A percentile compares a stretch with the other conserved stretches of the same genome.
These are phyloP conservation scores for Sinocyclocheilus grahami DNA, from an alignment of 2,113 vertebrate genomes.

Conservation along the genomic window DNA sequence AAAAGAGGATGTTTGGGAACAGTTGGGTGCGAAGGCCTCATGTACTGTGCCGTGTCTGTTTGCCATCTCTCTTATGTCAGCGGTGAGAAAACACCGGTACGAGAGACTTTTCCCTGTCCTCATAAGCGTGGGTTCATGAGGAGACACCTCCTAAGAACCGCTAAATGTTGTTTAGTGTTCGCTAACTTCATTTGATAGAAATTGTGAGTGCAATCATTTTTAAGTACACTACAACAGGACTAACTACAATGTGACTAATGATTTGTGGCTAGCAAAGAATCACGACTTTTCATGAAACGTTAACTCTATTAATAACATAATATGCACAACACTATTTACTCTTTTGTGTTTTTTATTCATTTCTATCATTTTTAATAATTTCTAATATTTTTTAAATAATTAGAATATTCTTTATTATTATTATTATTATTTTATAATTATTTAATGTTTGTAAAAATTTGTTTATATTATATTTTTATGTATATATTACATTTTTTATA, in stretches of 20 bases:
- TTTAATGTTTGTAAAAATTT: too few species aligned
- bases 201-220: background rate
- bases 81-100: background rate
- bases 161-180: background rate
- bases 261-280: background rate
- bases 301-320: background rate
- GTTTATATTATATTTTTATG: too few species aligned
- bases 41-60: slow-evolving; percentile 39
- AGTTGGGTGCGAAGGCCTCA: background rate
- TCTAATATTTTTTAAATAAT: background rate
- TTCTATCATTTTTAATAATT: background rate
- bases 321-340: background rate
- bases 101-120: background rate
- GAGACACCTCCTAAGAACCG: background rate
- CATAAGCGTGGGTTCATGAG: background rate
- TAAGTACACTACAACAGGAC: background rate
- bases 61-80: slow-evolving; percentile 26
- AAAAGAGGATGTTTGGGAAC: slow-evolving; percentile 13
- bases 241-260: background rate
- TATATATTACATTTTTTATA: too few species aligned
- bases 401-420: background rate
- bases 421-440: too few species aligned
- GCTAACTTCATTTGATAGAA: background rate
- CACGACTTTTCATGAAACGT: background rate
- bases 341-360: background rate